Conservation (phyloP, 2,888 invertebrate species). For the Idaea biselata region DNA sequence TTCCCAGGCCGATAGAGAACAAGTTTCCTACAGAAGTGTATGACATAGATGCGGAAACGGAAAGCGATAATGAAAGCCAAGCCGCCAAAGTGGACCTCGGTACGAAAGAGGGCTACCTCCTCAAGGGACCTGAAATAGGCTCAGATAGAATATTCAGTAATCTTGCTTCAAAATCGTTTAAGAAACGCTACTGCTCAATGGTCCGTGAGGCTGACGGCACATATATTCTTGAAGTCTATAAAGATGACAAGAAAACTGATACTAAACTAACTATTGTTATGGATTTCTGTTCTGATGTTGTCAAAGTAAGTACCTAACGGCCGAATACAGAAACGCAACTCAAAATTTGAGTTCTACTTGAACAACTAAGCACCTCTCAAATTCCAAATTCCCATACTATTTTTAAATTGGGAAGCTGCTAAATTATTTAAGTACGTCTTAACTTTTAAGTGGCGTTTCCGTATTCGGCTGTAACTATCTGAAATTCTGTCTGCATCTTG, state of each 20-base stretch:
- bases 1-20: constrained; percentile 57
- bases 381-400: too few relatives aligned
- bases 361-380: too few relatives aligned
- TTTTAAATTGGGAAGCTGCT: too few relatives aligned
- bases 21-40: constrained; percentile 88
- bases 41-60: constrained; percentile 93
- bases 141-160: constrained; percentile 95
- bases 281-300: constrained; percentile 95
- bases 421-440: too few relatives aligned
- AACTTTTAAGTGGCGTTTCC: too few relatives aligned
- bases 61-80: constrained; percentile 88
- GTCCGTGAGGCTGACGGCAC: constrained; percentile 95
- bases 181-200: constrained; percentile 92
- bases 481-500: too few relatives aligned
- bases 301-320: constrained; percentile 80
- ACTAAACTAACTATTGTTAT: constrained; percentile 95
- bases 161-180: constrained; percentile 95
- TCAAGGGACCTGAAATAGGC: constrained; percentile 95
- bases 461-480: too few relatives aligned
- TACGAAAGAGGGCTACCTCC: constrained; percentile 93
- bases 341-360: too few relatives aligned
- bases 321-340: too few relatives aligned
- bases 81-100: constrained; percentile 86
- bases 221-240: constrained; percentile 94
- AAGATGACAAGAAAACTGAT: constrained; percentile 95